Evolutionary conservation across 2,113 vertebrate species (phyloP).

Genomic region (Pygoscelis adeliae): DNA sequence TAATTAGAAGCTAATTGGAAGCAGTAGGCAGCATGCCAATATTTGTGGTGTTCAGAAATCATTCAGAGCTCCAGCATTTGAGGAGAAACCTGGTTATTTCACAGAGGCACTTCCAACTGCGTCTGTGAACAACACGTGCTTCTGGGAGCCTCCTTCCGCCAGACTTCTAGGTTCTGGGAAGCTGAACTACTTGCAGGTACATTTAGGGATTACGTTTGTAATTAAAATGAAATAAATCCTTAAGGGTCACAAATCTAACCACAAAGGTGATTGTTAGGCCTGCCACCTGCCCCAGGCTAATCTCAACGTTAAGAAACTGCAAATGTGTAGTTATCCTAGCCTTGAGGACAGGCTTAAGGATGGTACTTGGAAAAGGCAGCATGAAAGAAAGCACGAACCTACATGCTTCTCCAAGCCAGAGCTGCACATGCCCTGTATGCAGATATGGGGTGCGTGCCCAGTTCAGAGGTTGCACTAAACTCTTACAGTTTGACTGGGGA

Average conservation of each 20-base stretch:
- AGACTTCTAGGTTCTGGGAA: neutral
- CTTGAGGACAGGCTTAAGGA: neutral
- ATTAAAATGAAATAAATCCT: neutral
- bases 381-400: neutral
- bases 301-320: neutral
- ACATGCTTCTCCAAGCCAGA: neutral
- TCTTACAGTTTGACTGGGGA: neutral
- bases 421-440: neutral
- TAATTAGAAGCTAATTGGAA: slow-evolving; percentile 35
- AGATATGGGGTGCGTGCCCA: neutral
- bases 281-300: neutral
- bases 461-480: neutral
- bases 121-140: neutral
- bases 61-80: neutral
- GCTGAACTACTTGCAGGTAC: neutral
- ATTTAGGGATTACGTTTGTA: neutral
- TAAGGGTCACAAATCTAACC: neutral
- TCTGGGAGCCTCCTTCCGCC: neutral
- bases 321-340: neutral
- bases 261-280: neutral
- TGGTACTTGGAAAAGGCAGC: neutral
- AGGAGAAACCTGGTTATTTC: neutral
- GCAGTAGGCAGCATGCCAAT: neutral
- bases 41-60: neutral
- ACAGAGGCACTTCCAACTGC: neutral